A percentile compares a stretch with the other conserved stretches of the same genome.
These are phyloP conservation scores for Pempheris klunzingeri DNA, from an alignment of 2,797 vertebrate species.

Conservation along the genomic window DNA sequence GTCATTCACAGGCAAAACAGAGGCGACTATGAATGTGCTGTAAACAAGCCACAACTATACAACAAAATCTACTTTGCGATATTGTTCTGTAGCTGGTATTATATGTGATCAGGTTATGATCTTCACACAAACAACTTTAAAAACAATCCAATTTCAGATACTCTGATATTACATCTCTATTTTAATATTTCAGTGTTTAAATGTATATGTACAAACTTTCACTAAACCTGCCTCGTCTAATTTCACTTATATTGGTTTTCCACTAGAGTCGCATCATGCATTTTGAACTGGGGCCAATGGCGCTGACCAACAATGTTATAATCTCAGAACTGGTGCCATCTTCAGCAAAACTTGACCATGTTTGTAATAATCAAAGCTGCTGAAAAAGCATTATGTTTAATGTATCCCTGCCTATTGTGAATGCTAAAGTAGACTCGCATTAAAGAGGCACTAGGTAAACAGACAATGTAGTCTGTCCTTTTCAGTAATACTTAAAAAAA, in stretches of 20 bases:
- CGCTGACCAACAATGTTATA: background rate
- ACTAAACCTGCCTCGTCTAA: background rate
- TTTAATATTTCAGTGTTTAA: background rate
- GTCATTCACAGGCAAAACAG: conserved; percentile 56
- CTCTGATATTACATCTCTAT: background rate
- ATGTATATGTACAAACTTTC: background rate
- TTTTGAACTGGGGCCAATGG: background rate
- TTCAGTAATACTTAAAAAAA: background rate
- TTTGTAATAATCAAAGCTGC: background rate
- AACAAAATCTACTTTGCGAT: conserved; percentile 13
- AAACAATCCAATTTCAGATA: conserved; percentile 1
- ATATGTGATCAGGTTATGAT: background rate
- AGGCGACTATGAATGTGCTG: conserved; percentile 24
- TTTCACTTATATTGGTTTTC: background rate
- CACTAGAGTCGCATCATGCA: background rate
- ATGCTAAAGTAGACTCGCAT: background rate
- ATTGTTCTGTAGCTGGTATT: background rate
- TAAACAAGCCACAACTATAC: conserved; percentile 38
- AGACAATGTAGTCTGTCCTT: background rate
- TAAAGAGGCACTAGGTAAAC: background rate
- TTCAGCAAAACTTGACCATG: conserved; percentile 3
- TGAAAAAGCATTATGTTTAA: background rate
- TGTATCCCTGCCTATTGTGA: background rate
- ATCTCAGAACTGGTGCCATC: background rate
- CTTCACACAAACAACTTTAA: conserved; percentile 16